Evolutionary conservation across 1,140 invertebrate genomes (phyloP).

Genomic region (Drosophila baimaii): DNA sequence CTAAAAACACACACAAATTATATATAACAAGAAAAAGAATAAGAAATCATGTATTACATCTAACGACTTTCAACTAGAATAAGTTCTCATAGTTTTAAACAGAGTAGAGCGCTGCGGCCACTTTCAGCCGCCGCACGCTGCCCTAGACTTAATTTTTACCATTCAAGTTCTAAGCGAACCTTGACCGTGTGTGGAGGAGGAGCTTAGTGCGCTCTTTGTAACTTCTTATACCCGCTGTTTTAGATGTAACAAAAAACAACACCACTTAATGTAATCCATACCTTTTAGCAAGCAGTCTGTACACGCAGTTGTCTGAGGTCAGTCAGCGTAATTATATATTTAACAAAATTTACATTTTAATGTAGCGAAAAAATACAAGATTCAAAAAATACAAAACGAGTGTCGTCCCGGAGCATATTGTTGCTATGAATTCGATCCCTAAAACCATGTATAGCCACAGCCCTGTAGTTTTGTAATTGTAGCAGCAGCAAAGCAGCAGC

Average conservation of each 20-base stretch:
- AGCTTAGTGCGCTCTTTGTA: conserved; percentile 40
- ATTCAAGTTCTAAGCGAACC: conserved; percentile 53
- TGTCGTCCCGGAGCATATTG: conserved; percentile 43
- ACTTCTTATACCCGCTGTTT: conserved; percentile 60
- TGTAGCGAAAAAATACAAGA: conserved; percentile 75
- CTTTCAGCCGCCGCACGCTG: conserved; percentile 53
- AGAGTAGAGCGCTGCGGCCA: conserved; percentile 54
- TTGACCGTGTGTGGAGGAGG: conserved; percentile 27
- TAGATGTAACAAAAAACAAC: conserved; percentile 66
- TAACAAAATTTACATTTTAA: conserved; percentile 76
- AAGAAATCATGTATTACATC: conserved; percentile 64
- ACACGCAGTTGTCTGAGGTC: conserved; percentile 62
- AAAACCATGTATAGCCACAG: conserved; percentile 29
- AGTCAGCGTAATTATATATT: conserved; percentile 73
- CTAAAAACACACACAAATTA: conserved; percentile 51
- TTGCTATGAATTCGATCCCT: conserved; percentile 53
- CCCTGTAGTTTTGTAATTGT: conserved; percentile 43
- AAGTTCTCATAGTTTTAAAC: conserved; percentile 74
- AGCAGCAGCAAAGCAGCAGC: conserved; percentile 25
- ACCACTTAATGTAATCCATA: conserved; percentile 64
- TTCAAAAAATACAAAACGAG: conserved; percentile 36
- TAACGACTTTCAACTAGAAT: conserved; percentile 69
- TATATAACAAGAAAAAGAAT: conserved; percentile 19
- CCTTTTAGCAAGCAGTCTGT: conserved; percentile 74
- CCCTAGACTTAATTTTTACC: conserved; percentile 63